These are phyloP conservation scores for Coilia nasus DNA, from an alignment of 2,797 vertebrate species.

Conservation along the genomic window DNA sequence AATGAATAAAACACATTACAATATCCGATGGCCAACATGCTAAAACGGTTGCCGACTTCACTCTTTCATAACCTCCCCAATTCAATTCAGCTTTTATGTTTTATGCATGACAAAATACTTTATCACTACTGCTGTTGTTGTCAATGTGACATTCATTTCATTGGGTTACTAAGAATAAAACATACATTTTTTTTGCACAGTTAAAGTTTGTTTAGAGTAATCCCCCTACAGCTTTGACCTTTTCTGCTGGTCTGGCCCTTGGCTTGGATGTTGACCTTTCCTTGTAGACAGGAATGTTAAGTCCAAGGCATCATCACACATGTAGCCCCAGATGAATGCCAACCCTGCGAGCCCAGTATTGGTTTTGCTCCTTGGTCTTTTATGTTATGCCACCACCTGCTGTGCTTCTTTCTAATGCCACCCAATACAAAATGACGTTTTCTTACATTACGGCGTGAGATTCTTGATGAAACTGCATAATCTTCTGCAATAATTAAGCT, in stretches of 20 bases:
- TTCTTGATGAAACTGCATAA: background rate
- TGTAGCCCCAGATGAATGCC: conserved; percentile 62
- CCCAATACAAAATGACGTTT: background rate
- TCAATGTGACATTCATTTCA: background rate
- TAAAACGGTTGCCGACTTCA: background rate
- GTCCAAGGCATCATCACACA: conserved; percentile 51
- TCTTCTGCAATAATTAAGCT: background rate
- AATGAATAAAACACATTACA: background rate
- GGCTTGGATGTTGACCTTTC: conserved; percentile 71
- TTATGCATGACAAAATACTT: background rate
- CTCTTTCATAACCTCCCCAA: background rate
- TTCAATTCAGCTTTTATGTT: background rate
- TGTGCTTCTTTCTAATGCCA: background rate
- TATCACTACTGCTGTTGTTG: background rate
- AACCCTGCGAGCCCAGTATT: conserved; percentile 50
- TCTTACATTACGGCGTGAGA: background rate
- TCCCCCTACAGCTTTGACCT: conserved; percentile 68
- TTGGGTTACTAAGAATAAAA: background rate
- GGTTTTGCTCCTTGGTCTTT: conserved; percentile 1
- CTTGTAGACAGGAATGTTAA: conserved; percentile 48
- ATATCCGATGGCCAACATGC: background rate
- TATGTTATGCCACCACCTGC: background rate
- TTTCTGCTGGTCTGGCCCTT: conserved; percentile 62
- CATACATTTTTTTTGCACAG: conserved; percentile 21
- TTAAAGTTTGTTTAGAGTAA: conserved; percentile 52